Base-by-base conservation (phyloP, 2,888 invertebrate genomes). In the Rhynchonema sp. region DNA sequence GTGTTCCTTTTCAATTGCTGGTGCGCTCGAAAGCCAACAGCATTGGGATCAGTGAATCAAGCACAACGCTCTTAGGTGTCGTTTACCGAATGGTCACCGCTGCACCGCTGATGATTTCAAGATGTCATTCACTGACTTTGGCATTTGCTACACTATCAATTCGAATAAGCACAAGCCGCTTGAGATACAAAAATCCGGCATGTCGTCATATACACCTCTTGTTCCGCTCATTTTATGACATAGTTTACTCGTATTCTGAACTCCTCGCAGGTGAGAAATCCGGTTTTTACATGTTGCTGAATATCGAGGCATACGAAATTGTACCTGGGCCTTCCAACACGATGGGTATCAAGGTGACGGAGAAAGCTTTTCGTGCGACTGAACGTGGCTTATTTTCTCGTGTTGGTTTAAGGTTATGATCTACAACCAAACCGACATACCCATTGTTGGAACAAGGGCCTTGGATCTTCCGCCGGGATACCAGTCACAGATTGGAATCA, bases 131-230 rank as follows among this genome's bases (percentile, higher is more conserved):
- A 60, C 60, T 23, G 56, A 57, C 22, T 56, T 58, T 25, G 60
- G 60, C 29, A 29, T 60, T 1, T 60, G 60, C 53, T 60, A 60
- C 46, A 52, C 57, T 17, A 46, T 60, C 46, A 60, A 60, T 46
- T n/a, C 30, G 17, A 25, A 29, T n/a, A 27, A 22, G 22, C 28
- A 46, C 28, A 54, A 54, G 17, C 54, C 54, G 23, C 9, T 17
- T 17, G 49, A 3, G 20, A n/a, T 23, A 6, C 9, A 6, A 3
- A 38, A 17, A 38, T 38, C 38, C 17, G 38, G 38, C 17, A 17
- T 38, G 38, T 38, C 9, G 17, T 38, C n/a, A n/a, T n/a, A n/a
- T n/a, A n/a, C n/a, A n/a, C n/a, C n/a, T n/a, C n/a, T n/a, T n/a
- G n/a, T n/a, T n/a, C n/a, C n/a, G n/a, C n/a, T n/a, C n/a, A n/a